phyloP scores from a whole-genome alignment of 2,113 vertebrate genomes.

The Otus sunia region DNA sequence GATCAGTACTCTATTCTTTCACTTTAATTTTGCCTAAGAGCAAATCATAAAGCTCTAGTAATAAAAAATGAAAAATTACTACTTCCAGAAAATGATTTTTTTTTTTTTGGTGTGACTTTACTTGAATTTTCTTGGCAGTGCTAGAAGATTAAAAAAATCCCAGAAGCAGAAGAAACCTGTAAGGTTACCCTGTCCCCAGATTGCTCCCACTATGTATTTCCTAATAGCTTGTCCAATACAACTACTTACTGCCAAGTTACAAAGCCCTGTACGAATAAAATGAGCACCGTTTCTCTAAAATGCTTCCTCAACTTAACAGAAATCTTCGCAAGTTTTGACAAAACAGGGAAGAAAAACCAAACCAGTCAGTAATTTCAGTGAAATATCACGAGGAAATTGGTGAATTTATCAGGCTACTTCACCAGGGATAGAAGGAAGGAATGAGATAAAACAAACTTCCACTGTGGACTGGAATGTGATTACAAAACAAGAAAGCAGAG shows the following conservation, averaged over 20 bases:
- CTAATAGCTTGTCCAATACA: not conserved
- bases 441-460: not conserved
- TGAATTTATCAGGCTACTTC: not conserved
- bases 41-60: not conserved
- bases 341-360: not conserved
- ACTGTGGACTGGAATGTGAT: not conserved
- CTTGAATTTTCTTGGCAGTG: not conserved
- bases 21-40: constrained; percentile 25
- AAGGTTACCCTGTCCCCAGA: not conserved
- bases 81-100: not conserved
- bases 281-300: not conserved
- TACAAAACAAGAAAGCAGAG: constrained; percentile 22
- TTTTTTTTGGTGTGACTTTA: not conserved
- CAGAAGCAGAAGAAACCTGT: not conserved
- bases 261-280: not conserved
- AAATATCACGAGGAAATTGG: not conserved
- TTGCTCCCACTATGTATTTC: not conserved
- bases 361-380: not conserved
- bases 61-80: constrained; percentile 24
- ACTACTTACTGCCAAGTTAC: not conserved
- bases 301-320: not conserved
- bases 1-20: not conserved
- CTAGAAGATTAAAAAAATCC: not conserved
- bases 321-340: not conserved
- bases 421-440: not conserved